A percentile compares a stretch with the other conserved stretches of the same genome.
phyloP scores from a whole-genome alignment of 2,113 vertebrate genomes.

The Lucifuga dentata region DNA sequence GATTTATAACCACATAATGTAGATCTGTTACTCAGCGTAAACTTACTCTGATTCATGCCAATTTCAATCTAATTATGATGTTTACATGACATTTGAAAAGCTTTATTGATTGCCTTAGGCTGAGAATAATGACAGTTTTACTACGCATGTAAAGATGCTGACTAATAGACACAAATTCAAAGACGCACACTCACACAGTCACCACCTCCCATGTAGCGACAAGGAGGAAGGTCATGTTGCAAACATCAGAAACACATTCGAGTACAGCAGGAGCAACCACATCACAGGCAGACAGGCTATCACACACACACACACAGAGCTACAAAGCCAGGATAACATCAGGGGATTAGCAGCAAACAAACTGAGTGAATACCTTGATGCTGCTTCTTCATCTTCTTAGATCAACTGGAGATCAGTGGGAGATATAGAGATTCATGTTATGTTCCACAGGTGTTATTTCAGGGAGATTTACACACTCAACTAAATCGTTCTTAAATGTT shows the following conservation, averaged over 20 bases:
- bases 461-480: slow-evolving; percentile 11
- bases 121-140: too few relatives aligned
- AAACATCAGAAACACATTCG: slow-evolving; percentile 49
- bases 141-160: slow-evolving; percentile 6
- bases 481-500: slow-evolving; percentile 10
- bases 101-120: too few relatives aligned
- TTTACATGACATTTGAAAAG: too few relatives aligned
- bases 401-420: slow-evolving; percentile 41
- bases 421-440: slow-evolving; percentile 33
- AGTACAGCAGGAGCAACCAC: slow-evolving; percentile 64
- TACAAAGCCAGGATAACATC: slow-evolving; percentile 20
- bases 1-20: too few relatives aligned
- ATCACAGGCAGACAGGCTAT: slow-evolving; percentile 82
- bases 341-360: slow-evolving; percentile 29
- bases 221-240: slow-evolving; percentile 21
- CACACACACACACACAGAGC: slow-evolving; percentile 15
- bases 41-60: too few relatives aligned
- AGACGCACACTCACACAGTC: slow-evolving; percentile 8
- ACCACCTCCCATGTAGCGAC: not conserved
- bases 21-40: too few relatives aligned
- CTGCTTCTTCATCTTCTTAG: slow-evolving; percentile 13
- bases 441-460: slow-evolving; percentile 5
- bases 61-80: too few relatives aligned
- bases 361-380: slow-evolving; percentile 24
- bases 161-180: slow-evolving; percentile 12